Evolutionary conservation across 2,888 invertebrate genomes (phyloP).

Genomic region (Pollenia griseotomentosa): DNA sequence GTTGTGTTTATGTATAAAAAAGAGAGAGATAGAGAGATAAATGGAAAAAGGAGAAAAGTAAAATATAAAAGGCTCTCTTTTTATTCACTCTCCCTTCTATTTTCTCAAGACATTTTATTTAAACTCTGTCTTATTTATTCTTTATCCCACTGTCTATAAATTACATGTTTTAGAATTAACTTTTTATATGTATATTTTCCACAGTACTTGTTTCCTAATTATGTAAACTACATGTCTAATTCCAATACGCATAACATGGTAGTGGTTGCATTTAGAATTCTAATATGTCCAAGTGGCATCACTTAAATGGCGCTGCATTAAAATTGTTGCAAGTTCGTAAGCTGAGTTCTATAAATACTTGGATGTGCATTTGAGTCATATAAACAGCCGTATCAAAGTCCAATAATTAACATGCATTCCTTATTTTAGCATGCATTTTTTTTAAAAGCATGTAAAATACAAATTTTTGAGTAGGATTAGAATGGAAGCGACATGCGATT

Average conservation of each 20-base stretch:
- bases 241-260: constrained; percentile 7
- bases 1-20: no score
- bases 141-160: background rate
- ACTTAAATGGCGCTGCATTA: constrained; percentile 62
- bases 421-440: background rate
- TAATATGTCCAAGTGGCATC: constrained; percentile 48
- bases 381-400: constrained; percentile 22
- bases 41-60: no score
- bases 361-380: constrained; percentile 41
- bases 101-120: background rate
- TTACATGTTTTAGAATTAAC: background rate
- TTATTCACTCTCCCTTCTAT: no score
- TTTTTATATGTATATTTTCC: constrained; percentile 25
- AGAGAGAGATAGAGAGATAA: no score
- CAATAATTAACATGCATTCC: constrained; percentile 50
- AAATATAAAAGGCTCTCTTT: no score
- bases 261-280: constrained; percentile 41
- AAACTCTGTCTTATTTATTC: background rate
- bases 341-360: constrained; percentile 41
- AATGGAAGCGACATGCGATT: background rate
- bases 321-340: constrained; percentile 35
- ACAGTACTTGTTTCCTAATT: constrained; percentile 38
- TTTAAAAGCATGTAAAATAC: background rate
- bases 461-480: background rate
- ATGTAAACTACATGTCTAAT: constrained; percentile 4